phyloP scores from a whole-genome alignment of 2,888 invertebrate genomes.

The Rotaria macrura region DNA sequence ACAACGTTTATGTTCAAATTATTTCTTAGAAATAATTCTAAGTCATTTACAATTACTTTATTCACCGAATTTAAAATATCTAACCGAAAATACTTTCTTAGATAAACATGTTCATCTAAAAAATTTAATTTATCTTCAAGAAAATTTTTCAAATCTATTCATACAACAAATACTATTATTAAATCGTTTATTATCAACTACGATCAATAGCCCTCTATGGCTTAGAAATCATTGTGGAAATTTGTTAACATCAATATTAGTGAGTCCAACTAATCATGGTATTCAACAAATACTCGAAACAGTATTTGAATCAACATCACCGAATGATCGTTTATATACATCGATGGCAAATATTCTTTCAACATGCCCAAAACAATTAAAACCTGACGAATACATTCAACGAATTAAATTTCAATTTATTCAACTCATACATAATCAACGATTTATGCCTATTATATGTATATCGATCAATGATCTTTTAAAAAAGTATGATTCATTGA shows the following conservation, averaged over 20 bases:
- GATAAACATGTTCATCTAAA: not conserved
- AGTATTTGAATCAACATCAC: not conserved
- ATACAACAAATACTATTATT: not conserved
- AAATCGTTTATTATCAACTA: constrained; percentile 8
- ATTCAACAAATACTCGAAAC: not conserved
- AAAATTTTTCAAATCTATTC: not conserved
- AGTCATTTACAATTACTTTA: constrained; percentile 1
- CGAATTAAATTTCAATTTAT: not conserved
- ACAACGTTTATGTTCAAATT: not conserved
- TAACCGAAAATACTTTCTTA: too few species aligned
- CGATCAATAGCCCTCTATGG: not conserved
- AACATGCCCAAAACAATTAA: not conserved
- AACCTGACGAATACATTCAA: not conserved
- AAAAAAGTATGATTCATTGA: not conserved
- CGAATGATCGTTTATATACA: not conserved
- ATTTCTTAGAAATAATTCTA: constrained; percentile 3
- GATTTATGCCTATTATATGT: not conserved
- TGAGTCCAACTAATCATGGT: not conserved
- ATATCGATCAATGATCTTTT: not conserved
- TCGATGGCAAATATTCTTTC: not conserved
- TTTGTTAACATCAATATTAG: not conserved
- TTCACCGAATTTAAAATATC: constrained; percentile 7
- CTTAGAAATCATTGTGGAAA: not conserved
- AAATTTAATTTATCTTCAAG: not conserved
- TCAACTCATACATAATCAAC: not conserved